Evolutionary conservation across 2,888 invertebrate species (phyloP).

Genomic region (Drosophila basisetae): DNA sequence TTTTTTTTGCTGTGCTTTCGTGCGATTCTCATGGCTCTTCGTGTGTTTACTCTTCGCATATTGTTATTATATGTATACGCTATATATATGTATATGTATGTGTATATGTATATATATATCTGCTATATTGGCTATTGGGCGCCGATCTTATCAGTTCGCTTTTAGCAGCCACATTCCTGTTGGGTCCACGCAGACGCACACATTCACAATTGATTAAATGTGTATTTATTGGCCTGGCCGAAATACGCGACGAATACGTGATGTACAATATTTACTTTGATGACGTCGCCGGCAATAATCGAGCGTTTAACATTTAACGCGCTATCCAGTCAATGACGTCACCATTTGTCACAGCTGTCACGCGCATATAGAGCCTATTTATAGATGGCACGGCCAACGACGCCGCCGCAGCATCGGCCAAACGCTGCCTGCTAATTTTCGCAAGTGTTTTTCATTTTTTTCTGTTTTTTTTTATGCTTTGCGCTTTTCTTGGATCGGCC

Average conservation of each 20-base stretch:
- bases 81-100: constrained; percentile 9
- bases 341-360: constrained; percentile 73
- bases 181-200: constrained; percentile 1
- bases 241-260: constrained; percentile 52
- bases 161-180: constrained; percentile 22
- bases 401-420: constrained; percentile 20
- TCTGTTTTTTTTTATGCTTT: constrained; percentile 41
- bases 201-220: constrained; percentile 18
- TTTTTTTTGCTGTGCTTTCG: constrained; percentile 70
- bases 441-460: constrained; percentile 71
- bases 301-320: constrained; percentile 7
- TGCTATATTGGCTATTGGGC: not conserved
- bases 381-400: constrained; percentile 59
- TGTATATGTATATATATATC: not conserved
- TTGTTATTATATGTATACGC: constrained; percentile 19
- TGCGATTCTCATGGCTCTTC: constrained; percentile 71
- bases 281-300: constrained; percentile 59
- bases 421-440: constrained; percentile 73
- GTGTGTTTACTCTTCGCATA: constrained; percentile 57
- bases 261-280: constrained; percentile 41
- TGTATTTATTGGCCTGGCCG: constrained; percentile 40
- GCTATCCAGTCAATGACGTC: constrained; percentile 68
- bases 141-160: constrained; percentile 52
- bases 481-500: constrained; percentile 75
- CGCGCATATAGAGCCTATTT: constrained; percentile 71